Percentiles rank a stretch among this genome's conserved stretches.
phyloP scores from a whole-genome alignment of 2,888 invertebrate genomes.

The Cyrtodaria siliqua region DNA sequence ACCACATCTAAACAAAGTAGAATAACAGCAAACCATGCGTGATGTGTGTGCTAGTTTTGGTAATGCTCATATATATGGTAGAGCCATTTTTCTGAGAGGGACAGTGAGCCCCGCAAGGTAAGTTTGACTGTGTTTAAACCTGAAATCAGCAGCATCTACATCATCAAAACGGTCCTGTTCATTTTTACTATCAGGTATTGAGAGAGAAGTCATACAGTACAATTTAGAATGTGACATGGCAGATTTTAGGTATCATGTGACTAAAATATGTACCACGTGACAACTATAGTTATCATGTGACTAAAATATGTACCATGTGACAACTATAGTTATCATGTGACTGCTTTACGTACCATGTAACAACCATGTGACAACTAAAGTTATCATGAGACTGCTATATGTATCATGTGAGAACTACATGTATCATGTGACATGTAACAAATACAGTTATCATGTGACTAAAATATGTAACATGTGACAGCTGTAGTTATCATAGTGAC shows the following conservation, averaged over 20 bases:
- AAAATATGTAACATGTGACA: too few species aligned
- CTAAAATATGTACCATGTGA: too few species aligned
- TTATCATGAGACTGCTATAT: not conserved
- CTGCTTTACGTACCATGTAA: too few species aligned
- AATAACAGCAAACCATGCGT: slow-evolving; percentile 48
- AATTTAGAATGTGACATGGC: not conserved
- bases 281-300: too few species aligned
- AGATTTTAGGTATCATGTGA: not conserved
- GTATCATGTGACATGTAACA: not conserved
- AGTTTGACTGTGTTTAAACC: slow-evolving; percentile 55
- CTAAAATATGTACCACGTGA: too few species aligned
- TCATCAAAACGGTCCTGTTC: too few species aligned
- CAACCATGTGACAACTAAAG: too few species aligned
- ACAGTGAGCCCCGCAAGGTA: slow-evolving; percentile 55
- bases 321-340: too few species aligned
- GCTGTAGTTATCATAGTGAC: too few species aligned
- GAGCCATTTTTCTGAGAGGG: slow-evolving; percentile 62
- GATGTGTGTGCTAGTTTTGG: slow-evolving; percentile 52
- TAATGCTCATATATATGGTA: slow-evolving; percentile 61
- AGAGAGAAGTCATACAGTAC: not conserved
- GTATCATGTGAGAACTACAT: too few species aligned
- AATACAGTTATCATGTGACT: not conserved
- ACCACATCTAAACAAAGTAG: slow-evolving; percentile 53
- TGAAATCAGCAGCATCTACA: slow-evolving; percentile 35
- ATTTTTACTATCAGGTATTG: too few species aligned